Conservation (phyloP, 1,140 invertebrate genomes). For the Metopolophium dirhodum region DNA sequence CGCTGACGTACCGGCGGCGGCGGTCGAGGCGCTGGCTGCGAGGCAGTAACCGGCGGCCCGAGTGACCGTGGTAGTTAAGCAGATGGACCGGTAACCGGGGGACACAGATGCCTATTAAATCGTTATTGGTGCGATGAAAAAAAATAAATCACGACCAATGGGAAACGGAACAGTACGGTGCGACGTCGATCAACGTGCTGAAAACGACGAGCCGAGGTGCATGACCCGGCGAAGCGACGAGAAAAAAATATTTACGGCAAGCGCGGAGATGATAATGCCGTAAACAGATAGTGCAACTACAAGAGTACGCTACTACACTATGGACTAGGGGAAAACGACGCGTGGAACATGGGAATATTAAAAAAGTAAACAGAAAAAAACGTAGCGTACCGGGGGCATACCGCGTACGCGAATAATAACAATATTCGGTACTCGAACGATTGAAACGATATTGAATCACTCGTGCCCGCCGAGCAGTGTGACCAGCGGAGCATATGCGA, state of each 20-base stretch:
- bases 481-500: neutral
- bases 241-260: neutral
- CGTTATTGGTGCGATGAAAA: neutral
- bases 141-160: neutral
- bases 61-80: neutral
- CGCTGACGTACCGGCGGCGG: neutral
- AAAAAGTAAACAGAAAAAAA: neutral
- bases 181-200: neutral
- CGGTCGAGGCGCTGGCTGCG: neutral
- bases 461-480: conserved; percentile 9
- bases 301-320: neutral
- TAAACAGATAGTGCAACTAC: neutral
- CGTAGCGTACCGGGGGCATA: neutral
- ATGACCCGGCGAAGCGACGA: conserved; percentile 30
- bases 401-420: neutral
- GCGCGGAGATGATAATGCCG: neutral
- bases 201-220: neutral
- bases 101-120: neutral
- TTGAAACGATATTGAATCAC: conserved; percentile 15
- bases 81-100: too few relatives aligned
- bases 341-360: neutral
- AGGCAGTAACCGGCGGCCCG: neutral
- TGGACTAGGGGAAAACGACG: neutral
- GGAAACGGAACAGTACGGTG: neutral
- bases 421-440: neutral